Percentiles rank a stretch among this genome's conserved stretches.
Conservation (phyloP, 2,113 vertebrate species). For the Taxidea taxus region DNA sequence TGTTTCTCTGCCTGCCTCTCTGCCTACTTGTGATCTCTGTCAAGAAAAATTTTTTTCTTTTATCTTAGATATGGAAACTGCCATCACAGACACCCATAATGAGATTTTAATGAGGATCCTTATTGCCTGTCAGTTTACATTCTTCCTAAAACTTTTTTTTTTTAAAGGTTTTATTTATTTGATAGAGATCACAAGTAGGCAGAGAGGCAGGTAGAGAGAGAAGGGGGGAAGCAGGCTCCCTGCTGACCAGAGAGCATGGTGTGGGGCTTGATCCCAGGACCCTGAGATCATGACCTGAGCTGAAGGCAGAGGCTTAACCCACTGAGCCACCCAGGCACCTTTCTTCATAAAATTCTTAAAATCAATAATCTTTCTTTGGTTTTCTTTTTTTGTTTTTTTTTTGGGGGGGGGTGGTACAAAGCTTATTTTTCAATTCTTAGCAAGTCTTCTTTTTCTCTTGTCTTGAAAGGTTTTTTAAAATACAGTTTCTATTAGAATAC, state of each 20-base stretch:
- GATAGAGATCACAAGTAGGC: too few relatives aligned
- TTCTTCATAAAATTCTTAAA: conserved; percentile 20
- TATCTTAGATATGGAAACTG: not conserved
- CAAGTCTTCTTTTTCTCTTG: not conserved
- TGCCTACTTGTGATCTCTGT: too few relatives aligned
- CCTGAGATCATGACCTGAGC: too few relatives aligned
- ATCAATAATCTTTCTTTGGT: not conserved
- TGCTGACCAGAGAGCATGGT: too few relatives aligned
- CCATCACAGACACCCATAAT: not conserved
- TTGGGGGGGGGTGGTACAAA: not conserved
- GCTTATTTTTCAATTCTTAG: not conserved
- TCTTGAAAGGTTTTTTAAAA: not conserved
- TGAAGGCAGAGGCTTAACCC: too few relatives aligned
- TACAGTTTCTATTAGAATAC: not conserved
- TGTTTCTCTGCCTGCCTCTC: too few relatives aligned
- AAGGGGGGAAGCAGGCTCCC: too few relatives aligned
- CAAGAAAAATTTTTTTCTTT: too few relatives aligned
- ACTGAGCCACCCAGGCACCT: too few relatives aligned
- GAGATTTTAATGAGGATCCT: conserved; percentile 20
- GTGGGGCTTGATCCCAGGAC: too few relatives aligned
- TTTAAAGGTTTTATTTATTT: too few relatives aligned
- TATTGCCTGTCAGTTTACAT: not conserved
- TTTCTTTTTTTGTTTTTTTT: not conserved
- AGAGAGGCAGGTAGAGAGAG: too few relatives aligned
- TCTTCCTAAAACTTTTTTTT: not conserved